These are phyloP conservation scores for Neopelma chrysocephalum DNA, from an alignment of 2,797 vertebrate species.

Conservation along the genomic window DNA sequence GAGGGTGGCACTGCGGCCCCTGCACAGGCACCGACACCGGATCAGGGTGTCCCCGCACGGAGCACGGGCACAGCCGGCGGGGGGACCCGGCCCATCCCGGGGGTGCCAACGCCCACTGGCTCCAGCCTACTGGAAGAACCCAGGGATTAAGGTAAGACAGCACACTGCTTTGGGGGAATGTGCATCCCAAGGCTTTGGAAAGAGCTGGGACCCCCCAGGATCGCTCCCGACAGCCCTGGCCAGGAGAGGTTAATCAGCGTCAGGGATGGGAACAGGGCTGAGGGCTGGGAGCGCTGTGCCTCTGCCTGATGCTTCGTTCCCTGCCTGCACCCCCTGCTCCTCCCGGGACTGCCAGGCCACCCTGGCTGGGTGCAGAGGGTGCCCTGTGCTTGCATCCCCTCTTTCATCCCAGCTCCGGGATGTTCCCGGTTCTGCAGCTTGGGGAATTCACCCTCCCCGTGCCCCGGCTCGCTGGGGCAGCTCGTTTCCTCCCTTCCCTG, in stretches of 20 bases:
- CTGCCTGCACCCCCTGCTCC: not conserved
- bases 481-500: not conserved
- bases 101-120: not conserved
- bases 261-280: not conserved
- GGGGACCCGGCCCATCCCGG: not conserved
- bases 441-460: rapidly evolving
- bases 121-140: not conserved
- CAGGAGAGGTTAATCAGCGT: not conserved
- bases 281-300: not conserved
- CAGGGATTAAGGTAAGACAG: not conserved
- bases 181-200: not conserved
- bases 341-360: not conserved
- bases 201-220: not conserved
- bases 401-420: not conserved
- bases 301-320: not conserved
- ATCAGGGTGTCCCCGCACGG: not conserved
- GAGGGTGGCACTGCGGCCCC: conserved; percentile 56
- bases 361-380: not conserved
- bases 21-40: not conserved
- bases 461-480: rapidly evolving
- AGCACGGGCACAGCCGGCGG: not conserved
- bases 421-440: not conserved
- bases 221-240: not conserved
- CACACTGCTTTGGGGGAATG: rapidly evolving
- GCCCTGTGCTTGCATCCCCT: not conserved